Conservation (phyloP, 2,113 vertebrate species). For the Hiodon tergisus region DNA sequence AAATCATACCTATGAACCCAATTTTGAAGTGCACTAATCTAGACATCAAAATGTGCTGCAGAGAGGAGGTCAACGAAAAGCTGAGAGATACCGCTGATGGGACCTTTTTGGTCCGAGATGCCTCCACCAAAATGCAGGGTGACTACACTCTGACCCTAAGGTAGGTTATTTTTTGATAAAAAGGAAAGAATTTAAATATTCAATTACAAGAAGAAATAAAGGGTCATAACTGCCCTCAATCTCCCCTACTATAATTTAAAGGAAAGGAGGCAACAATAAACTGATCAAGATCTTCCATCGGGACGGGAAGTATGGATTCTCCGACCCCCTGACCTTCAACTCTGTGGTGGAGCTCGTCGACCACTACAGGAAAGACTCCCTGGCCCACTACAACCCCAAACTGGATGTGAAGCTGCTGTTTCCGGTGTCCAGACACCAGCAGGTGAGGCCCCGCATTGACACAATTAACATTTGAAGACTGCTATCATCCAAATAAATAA, state of each 20-base stretch:
- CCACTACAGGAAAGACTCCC: slow-evolving; percentile 94
- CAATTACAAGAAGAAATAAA: not conserved
- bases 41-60: slow-evolving; percentile 36
- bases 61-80: slow-evolving; percentile 98
- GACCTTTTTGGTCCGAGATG: slow-evolving; percentile 94
- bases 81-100: slow-evolving; percentile 94
- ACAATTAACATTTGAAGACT: not conserved
- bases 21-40: slow-evolving; percentile 5
- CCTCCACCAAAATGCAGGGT: slow-evolving; percentile 97
- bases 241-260: slow-evolving; percentile 47
- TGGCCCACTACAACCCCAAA: slow-evolving; percentile 98
- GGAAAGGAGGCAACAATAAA: slow-evolving; percentile 99
- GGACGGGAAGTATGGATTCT: slow-evolving; percentile 96
- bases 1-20: not conserved
- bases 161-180: slow-evolving; percentile 47
- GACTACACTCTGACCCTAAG: slow-evolving; percentile 96
- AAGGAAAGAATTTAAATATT: not conserved
- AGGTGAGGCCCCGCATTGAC: slow-evolving; percentile 62
- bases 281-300: slow-evolving; percentile 98
- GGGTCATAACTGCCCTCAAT: not conserved
- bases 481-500: too few relatives aligned
- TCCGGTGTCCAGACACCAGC: slow-evolving; percentile 94
- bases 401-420: slow-evolving; percentile 92
- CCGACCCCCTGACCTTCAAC: slow-evolving; percentile 92
- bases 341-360: slow-evolving; percentile 96